Percentiles rank a stretch among this genome's conserved stretches.
Conservation (phyloP, 2,888 invertebrate species). For the Andrena minutula region DNA sequence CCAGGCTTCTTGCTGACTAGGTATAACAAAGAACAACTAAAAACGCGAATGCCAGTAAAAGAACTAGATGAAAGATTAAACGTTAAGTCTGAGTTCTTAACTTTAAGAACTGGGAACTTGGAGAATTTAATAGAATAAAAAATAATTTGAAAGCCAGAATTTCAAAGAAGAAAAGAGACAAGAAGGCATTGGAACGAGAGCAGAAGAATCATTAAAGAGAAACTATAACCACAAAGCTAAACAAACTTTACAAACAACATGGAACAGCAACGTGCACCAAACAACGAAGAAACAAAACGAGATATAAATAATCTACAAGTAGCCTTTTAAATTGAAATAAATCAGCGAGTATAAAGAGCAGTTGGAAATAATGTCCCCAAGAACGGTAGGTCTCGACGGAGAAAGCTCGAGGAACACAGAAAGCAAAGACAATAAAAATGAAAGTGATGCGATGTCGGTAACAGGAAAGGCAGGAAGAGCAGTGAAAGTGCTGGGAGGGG, state of each 20-base stretch:
- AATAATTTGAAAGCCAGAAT: background rate
- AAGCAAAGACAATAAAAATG: background rate
- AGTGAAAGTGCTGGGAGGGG: conserved; percentile 1
- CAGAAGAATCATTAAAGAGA: background rate
- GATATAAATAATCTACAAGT: background rate
- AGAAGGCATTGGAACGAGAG: background rate
- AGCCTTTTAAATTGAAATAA: background rate
- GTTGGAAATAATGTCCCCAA: background rate
- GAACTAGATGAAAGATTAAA: background rate
- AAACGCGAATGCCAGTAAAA: background rate
- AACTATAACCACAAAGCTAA: background rate
- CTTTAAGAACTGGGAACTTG: too few relatives aligned
- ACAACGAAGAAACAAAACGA: background rate
- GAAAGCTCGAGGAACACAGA: background rate
- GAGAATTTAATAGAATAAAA: too few relatives aligned
- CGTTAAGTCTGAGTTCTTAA: too few relatives aligned
- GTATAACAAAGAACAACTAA: background rate
- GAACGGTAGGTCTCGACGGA: background rate
- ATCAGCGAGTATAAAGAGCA: background rate
- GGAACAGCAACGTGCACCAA: too few relatives aligned
- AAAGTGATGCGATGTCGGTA: background rate
- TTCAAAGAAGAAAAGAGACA: background rate
- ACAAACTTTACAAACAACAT: too few relatives aligned
- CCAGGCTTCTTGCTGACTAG: background rate
- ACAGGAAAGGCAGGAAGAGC: background rate